A percentile compares a stretch with the other conserved stretches of the same genome.
Conservation (phyloP, 2,888 invertebrate species). For the Podabrus alpinus region DNA sequence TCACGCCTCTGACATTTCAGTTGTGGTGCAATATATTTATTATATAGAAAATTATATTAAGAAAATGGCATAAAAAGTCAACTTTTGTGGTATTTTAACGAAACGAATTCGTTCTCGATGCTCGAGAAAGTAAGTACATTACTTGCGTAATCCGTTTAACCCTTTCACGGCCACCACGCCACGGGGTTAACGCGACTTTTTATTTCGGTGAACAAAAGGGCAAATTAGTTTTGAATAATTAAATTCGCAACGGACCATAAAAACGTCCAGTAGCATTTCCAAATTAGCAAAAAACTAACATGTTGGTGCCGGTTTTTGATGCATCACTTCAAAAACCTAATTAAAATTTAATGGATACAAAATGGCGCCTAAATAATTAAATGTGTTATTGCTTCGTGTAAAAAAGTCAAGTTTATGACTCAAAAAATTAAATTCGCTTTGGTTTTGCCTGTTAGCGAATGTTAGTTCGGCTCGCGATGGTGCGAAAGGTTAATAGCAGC, state of each 20-base stretch:
- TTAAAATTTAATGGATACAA: background rate
- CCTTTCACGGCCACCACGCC: background rate
- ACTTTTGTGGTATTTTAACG: background rate
- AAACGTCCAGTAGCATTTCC: background rate
- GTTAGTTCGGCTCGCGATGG: background rate
- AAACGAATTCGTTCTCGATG: background rate
- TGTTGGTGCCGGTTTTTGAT: background rate
- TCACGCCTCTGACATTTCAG: constrained; percentile 41
- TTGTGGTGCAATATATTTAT: constrained; percentile 19
- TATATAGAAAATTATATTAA: background rate
- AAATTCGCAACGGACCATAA: background rate
- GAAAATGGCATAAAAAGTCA: background rate
- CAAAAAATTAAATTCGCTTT: background rate
- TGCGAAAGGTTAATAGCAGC: constrained; percentile 3
- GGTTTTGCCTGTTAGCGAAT: background rate
- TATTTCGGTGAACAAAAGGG: background rate
- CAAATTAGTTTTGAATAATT: no score
- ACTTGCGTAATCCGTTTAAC: background rate
- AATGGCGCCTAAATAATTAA: background rate
- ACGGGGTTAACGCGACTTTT: background rate
- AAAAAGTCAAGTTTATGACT: background rate
- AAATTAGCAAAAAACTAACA: background rate
- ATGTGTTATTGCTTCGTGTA: background rate
- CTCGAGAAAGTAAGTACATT: background rate
- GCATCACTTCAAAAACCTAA: background rate